Percentiles rank a stretch among this genome's conserved stretches.
These are phyloP conservation scores for Eumeta japonica DNA, from an alignment of 1,140 invertebrate species.

Conservation along the genomic window DNA sequence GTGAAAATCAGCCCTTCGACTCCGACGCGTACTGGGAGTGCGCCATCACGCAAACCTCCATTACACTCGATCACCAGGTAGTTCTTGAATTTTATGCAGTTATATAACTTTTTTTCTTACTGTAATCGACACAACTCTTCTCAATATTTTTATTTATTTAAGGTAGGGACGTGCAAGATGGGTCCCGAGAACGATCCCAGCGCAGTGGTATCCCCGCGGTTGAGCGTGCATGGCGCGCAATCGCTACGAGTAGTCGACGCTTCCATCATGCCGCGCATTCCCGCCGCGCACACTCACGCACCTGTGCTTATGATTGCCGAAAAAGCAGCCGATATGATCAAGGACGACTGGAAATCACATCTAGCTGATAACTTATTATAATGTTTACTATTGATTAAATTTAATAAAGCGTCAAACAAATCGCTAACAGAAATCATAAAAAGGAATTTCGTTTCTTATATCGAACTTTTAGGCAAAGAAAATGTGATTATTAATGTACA, in stretches of 20 bases:
- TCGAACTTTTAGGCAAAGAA: no score
- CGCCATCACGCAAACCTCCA: constrained; percentile 64
- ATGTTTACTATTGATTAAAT: no score
- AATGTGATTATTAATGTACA: no score
- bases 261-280: constrained; percentile 66
- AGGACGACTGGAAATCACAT: constrained; percentile 60
- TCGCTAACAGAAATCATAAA: no score
- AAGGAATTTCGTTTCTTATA: no score
- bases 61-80: constrained; percentile 76
- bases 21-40: constrained; percentile 76
- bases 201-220: constrained; percentile 77
- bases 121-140: no score
- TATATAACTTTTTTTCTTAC: constrained; percentile 2
- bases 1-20: constrained; percentile 60
- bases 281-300: constrained; percentile 64
- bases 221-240: constrained; percentile 59
- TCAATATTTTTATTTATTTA: no score
- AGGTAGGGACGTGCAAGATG: constrained; percentile 85
- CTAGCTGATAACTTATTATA: constrained; percentile 1
- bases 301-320: constrained; percentile 67
- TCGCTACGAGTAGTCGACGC: constrained; percentile 63
- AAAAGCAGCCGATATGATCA: constrained; percentile 65
- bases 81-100: no score
- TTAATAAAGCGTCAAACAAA: no score
- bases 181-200: constrained; percentile 69